Conservation (phyloP, 2,888 invertebrate species). For the Pomacea canaliculata region DNA sequence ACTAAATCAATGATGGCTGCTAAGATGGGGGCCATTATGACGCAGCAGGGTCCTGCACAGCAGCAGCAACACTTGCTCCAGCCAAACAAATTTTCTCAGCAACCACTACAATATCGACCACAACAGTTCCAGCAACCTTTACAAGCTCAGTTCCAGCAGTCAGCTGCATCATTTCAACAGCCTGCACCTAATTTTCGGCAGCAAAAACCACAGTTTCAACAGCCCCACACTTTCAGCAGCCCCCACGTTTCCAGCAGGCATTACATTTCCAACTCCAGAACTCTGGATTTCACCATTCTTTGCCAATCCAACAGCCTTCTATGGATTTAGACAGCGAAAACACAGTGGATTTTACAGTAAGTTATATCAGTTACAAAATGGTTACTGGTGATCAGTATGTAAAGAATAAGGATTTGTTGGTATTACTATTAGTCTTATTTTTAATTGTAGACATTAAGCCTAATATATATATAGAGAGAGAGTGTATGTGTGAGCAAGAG, state of each 20-base stretch:
- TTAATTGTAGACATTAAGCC: too few species aligned
- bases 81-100: slow-evolving; percentile 7
- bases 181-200: background rate
- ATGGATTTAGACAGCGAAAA: slow-evolving; percentile 1
- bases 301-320: background rate
- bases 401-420: too few species aligned
- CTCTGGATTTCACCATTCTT: background rate
- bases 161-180: background rate
- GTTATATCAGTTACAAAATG: background rate
- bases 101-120: background rate
- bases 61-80: slow-evolving; percentile 8
- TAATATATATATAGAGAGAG: too few species aligned
- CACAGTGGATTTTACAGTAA: slow-evolving; percentile 16
- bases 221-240: background rate
- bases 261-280: too few species aligned
- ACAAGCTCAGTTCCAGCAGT: background rate
- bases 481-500: too few species aligned
- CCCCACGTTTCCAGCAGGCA: background rate
- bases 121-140: background rate
- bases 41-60: slow-evolving; percentile 8
- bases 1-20: slow-evolving; percentile 35
- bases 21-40: slow-evolving; percentile 2
- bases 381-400: background rate
- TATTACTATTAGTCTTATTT: too few species aligned
- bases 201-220: background rate